Conservation (phyloP, 2,113 vertebrate genomes). For the Atrichornis clamosus region DNA sequence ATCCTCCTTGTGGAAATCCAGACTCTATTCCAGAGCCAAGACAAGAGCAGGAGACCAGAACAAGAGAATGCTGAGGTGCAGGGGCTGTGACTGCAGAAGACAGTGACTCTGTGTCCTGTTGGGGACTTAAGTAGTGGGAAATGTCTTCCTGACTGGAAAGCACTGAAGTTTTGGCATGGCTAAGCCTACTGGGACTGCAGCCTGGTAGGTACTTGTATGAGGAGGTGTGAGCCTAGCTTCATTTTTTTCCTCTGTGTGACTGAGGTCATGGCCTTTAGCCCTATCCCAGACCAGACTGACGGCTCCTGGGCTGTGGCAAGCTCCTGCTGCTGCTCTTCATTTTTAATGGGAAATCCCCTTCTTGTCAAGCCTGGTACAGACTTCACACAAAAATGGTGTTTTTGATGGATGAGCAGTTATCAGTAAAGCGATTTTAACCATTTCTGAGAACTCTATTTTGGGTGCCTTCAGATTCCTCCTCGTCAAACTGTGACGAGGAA, state of each 20-base stretch:
- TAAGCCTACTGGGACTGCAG: background rate
- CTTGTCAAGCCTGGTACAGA: background rate
- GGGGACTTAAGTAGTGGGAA: background rate
- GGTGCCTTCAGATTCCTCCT: background rate
- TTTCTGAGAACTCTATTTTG: background rate
- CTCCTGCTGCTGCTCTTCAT: background rate
- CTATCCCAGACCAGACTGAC: background rate
- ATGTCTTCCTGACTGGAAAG: background rate
- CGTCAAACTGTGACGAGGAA: background rate
- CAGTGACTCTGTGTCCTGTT: background rate
- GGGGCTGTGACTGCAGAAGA: background rate
- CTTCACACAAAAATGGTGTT: background rate
- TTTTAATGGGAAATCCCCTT: background rate
- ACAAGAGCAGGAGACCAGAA: background rate
- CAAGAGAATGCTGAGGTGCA: background rate
- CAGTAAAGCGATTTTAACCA: background rate
- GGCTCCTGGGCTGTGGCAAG: background rate
- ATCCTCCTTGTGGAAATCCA: background rate
- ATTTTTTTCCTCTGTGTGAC: background rate
- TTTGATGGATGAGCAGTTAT: background rate
- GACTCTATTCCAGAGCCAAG: background rate
- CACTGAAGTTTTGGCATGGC: accelerated
- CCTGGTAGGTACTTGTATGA: background rate
- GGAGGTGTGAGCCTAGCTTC: background rate
- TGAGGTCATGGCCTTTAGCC: background rate